Percentiles rank a stretch among this genome's conserved stretches.
Evolutionary conservation across 2,888 invertebrate genomes (phyloP).

Genomic region (Elegia similella): DNA sequence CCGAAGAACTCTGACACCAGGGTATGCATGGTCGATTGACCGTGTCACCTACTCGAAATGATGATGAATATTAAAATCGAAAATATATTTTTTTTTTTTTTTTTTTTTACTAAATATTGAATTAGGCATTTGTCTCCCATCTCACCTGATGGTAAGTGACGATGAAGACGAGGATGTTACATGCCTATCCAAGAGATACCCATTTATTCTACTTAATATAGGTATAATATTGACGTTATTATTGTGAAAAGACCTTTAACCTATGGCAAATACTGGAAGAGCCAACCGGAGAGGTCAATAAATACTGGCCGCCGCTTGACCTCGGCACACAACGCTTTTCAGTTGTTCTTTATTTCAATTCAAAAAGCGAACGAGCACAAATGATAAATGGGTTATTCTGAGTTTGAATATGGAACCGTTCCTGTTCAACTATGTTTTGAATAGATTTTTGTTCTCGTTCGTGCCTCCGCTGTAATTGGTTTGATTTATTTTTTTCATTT

Average conservation of each 20-base stretch:
- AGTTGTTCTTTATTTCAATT: constrained; percentile 69
- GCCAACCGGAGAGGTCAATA: constrained; percentile 40
- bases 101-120: too few species aligned
- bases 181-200: too few species aligned
- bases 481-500: neutral
- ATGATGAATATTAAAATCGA: too few species aligned
- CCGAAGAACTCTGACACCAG: too few species aligned
- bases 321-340: constrained; percentile 53
- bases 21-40: too few species aligned
- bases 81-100: too few species aligned
- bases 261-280: constrained; percentile 35
- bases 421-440: constrained; percentile 5
- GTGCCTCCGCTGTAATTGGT: neutral
- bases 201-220: too few species aligned
- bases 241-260: constrained; percentile 27
- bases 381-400: constrained; percentile 32
- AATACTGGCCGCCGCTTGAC: constrained; percentile 49
- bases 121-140: too few species aligned
- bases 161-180: too few species aligned
- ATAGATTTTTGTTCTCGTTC: neutral
- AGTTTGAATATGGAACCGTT: constrained; percentile 31
- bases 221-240: too few species aligned
- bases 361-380: constrained; percentile 49
- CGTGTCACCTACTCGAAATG: too few species aligned
- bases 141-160: too few species aligned